Evolutionary conservation across 2,888 invertebrate species (phyloP).

Genomic region (Papilio demoleus): DNA sequence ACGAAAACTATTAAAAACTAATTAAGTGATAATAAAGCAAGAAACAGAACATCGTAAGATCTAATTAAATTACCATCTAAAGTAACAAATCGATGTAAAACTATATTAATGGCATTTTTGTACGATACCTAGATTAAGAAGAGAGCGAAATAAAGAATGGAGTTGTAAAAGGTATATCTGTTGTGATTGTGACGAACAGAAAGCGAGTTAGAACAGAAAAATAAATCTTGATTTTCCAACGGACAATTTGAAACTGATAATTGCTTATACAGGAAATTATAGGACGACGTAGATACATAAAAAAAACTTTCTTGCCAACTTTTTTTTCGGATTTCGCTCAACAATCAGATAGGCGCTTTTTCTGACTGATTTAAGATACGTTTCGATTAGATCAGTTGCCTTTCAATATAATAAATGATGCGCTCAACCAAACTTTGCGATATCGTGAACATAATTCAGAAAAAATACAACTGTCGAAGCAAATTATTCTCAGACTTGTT

Average conservation of each 20-base stretch:
- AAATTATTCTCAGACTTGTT: not conserved
- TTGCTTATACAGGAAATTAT: too few species aligned
- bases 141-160: not conserved
- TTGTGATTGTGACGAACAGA: too few species aligned
- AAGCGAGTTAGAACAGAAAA: too few species aligned
- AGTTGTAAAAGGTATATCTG: too few species aligned
- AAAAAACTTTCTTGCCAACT: not conserved
- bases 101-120: not conserved
- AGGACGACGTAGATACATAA: too few species aligned
- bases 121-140: not conserved
- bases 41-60: slow-evolving; percentile 24
- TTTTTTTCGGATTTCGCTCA: slow-evolving; percentile 1
- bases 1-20: slow-evolving; percentile 38
- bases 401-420: slow-evolving; percentile 18
- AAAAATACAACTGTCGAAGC: not conserved
- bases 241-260: too few species aligned
- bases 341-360: slow-evolving; percentile 16
- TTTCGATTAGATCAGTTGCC: slow-evolving; percentile 7
- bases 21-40: slow-evolving; percentile 32
- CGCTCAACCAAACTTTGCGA: slow-evolving; percentile 8
- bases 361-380: slow-evolving; percentile 17
- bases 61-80: slow-evolving; percentile 6
- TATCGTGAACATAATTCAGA: slow-evolving; percentile 5
- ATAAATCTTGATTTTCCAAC: too few species aligned
- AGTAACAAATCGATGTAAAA: not conserved